phyloP scores from a whole-genome alignment of 2,888 invertebrate genomes.

The Callyntrura sp. region DNA sequence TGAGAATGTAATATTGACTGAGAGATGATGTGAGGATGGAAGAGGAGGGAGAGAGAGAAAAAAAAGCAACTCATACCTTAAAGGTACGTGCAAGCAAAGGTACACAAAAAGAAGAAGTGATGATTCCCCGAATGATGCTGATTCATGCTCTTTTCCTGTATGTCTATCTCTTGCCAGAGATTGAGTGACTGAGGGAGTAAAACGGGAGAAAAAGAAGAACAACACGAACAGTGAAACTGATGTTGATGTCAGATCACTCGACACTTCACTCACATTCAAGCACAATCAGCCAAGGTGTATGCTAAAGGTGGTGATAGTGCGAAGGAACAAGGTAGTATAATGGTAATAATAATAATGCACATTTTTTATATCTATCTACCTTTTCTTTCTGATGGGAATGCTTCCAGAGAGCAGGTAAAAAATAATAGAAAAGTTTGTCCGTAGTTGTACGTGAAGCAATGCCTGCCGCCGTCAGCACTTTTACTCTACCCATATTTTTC shows the following conservation, averaged over 20 bases:
- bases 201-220: slow-evolving; percentile 47
- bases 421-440: slow-evolving; percentile 30
- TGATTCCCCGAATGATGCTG: slow-evolving; percentile 66
- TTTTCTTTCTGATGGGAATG: not conserved
- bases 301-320: slow-evolving; percentile 19
- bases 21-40: slow-evolving; percentile 40
- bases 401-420: slow-evolving; percentile 43
- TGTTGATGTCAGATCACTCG: slow-evolving; percentile 72
- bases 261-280: slow-evolving; percentile 49
- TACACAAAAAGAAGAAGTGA: slow-evolving; percentile 50
- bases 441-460: slow-evolving; percentile 69
- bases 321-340: slow-evolving; percentile 31
- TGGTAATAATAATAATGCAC: slow-evolving; percentile 52
- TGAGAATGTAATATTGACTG: slow-evolving; percentile 60
- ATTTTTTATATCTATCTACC: slow-evolving; percentile 35
- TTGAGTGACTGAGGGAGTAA: slow-evolving; percentile 46
- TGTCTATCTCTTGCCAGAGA: slow-evolving; percentile 29
- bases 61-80: slow-evolving; percentile 42
- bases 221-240: slow-evolving; percentile 63
- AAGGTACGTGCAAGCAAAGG: slow-evolving; percentile 51
- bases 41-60: slow-evolving; percentile 7
- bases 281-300: slow-evolving; percentile 66
- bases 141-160: slow-evolving; percentile 63
- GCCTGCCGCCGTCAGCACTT: slow-evolving; percentile 77
- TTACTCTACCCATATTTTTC: slow-evolving; percentile 59